A percentile compares a stretch with the other conserved stretches of the same genome.
phyloP scores from a whole-genome alignment of 2,113 vertebrate genomes.

The Hystrix cristata region DNA sequence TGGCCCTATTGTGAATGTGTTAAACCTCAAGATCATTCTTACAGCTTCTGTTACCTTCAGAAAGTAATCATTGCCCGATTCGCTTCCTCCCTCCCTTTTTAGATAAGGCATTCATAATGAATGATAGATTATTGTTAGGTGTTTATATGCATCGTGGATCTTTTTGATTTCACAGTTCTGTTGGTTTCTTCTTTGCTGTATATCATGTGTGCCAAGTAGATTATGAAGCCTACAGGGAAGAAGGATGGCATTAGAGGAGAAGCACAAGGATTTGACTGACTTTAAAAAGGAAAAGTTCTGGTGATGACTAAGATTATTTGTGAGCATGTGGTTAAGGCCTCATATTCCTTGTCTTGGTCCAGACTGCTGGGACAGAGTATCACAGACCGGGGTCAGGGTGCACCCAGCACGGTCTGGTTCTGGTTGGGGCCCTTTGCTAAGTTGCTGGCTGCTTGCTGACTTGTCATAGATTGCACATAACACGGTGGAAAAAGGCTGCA shows the following conservation, averaged over 20 bases:
- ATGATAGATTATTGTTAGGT: background rate
- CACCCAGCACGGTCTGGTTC: background rate
- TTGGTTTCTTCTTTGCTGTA: background rate
- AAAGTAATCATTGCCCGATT: background rate
- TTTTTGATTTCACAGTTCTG: slow-evolving; percentile 5
- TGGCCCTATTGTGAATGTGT: background rate
- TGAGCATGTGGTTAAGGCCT: background rate
- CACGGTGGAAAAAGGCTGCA: background rate
- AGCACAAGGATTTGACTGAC: background rate
- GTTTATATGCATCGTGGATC: background rate
- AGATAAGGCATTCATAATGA: background rate
- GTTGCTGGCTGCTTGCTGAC: background rate
- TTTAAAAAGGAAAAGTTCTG: slow-evolving; percentile 28
- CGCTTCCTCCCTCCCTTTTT: background rate
- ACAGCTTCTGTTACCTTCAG: background rate
- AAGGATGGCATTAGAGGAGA: background rate
- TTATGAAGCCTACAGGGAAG: background rate
- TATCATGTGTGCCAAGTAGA: background rate
- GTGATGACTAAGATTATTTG: background rate
- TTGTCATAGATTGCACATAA: background rate
- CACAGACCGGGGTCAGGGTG: background rate
- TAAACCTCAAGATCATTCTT: background rate
- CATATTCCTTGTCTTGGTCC: background rate
- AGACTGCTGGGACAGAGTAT: background rate
- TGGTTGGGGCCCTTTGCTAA: background rate